These are phyloP conservation scores for Hyperoplus lanceolatus DNA, from an alignment of 2,797 vertebrate genomes.

Conservation along the genomic window DNA sequence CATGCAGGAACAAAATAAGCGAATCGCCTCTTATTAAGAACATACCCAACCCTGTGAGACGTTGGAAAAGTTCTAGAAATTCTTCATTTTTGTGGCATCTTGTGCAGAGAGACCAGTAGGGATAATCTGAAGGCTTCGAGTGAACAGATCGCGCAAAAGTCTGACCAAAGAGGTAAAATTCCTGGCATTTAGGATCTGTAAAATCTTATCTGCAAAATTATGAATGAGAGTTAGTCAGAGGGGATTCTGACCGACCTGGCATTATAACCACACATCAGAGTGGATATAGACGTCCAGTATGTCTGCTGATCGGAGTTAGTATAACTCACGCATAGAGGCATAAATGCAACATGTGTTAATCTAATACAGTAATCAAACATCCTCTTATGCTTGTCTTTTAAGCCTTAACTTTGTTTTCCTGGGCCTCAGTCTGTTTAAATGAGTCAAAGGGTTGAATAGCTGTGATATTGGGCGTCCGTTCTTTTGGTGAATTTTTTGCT, in stretches of 20 bases:
- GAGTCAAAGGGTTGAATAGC: no score
- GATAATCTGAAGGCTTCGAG: conserved; percentile 4
- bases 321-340: not conserved
- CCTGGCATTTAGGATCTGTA: not conserved
- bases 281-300: not conserved
- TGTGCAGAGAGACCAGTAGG: not conserved
- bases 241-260: not conserved
- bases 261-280: not conserved
- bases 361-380: not conserved
- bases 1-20: not conserved
- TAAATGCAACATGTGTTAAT: not conserved
- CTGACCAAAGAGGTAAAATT: not conserved
- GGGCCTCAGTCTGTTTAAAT: not conserved
- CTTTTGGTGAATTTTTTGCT: not conserved
- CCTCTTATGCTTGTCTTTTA: not conserved
- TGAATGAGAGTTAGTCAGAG: not conserved
- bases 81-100: conserved; percentile 1
- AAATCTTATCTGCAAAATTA: not conserved
- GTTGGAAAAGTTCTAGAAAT: not conserved
- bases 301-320: not conserved
- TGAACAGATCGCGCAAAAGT: not conserved
- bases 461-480: no score
- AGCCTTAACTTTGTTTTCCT: not conserved
- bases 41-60: not conserved
- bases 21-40: not conserved